Percentiles rank a stretch among this genome's conserved stretches.
Conservation (phyloP, 1,140 invertebrate genomes). For the Lethocerus indicus region DNA sequence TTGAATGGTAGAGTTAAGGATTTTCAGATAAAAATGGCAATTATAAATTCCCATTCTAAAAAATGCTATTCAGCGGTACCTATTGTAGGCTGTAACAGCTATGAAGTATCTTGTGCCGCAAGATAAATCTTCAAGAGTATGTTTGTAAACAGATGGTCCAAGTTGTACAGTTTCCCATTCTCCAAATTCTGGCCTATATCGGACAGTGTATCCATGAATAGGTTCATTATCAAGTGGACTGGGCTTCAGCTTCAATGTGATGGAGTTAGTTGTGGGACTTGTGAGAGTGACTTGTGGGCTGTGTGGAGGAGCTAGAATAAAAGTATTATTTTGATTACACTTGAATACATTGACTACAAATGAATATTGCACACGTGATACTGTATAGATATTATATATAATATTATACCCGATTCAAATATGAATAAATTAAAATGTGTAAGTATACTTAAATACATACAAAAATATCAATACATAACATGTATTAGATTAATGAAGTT, state of each 20-base stretch:
- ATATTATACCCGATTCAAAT: background rate
- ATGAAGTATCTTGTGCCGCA: slow-evolving; percentile 85
- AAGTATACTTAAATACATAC: background rate
- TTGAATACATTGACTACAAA: background rate
- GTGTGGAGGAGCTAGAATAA: slow-evolving; percentile 54
- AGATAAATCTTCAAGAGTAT: slow-evolving; percentile 68
- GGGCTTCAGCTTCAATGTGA: slow-evolving; percentile 62
- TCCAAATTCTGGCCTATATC: slow-evolving; percentile 83
- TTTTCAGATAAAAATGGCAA: background rate
- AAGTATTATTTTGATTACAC: background rate
- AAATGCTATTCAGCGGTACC: slow-evolving; percentile 32
- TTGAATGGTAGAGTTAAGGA: background rate
- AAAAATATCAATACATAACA: background rate
- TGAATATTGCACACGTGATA: background rate
- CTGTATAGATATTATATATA: background rate
- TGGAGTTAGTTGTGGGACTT: slow-evolving; percentile 66
- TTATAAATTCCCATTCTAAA: background rate
- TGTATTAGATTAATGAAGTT: too few species aligned
- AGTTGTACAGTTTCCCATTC: slow-evolving; percentile 80
- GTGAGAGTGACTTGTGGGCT: slow-evolving; percentile 60
- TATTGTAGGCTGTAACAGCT: slow-evolving; percentile 79
- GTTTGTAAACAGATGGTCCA: slow-evolving; percentile 52
- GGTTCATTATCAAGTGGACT: slow-evolving; percentile 55
- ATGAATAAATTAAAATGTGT: background rate
- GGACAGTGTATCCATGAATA: slow-evolving; percentile 73